These are phyloP conservation scores for Zaprionus africanus DNA, from an alignment of 1,140 invertebrate genomes.

Conservation along the genomic window DNA sequence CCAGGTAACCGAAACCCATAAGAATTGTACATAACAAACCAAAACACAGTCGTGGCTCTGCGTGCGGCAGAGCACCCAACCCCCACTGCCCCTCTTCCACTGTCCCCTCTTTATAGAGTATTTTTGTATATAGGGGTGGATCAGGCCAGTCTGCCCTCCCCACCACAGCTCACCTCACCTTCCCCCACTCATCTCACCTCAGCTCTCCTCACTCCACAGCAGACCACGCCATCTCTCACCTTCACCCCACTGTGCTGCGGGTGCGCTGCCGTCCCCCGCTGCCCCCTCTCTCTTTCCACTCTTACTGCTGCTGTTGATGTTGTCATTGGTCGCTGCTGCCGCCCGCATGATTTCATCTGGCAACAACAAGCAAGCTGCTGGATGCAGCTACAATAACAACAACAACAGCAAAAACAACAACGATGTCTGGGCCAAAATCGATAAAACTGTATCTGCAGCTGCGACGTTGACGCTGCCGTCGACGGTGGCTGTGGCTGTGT, in stretches of 20 bases:
- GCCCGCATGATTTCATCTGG: conserved; percentile 77
- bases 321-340: conserved; percentile 57
- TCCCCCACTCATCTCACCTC: background rate
- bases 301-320: conserved; percentile 53
- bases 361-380: conserved; percentile 57
- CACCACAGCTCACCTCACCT: background rate
- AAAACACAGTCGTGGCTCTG: conserved; percentile 45
- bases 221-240: background rate
- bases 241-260: conserved; percentile 17
- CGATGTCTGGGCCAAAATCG: conserved; percentile 30
- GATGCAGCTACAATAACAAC: conserved; percentile 51
- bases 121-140: conserved; percentile 59
- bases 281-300: background rate
- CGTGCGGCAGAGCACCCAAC: background rate
- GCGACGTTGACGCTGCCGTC: conserved; percentile 8
- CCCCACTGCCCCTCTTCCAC: background rate
- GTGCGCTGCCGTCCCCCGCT: conserved; percentile 1
- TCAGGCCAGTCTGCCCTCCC: background rate
- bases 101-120: background rate
- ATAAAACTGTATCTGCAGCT: conserved; percentile 69
- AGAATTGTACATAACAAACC: conserved; percentile 82
- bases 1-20: conserved; percentile 67
- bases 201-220: background rate
- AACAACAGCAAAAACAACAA: conserved; percentile 41
- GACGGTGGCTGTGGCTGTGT: conserved; percentile 37